Base-by-base conservation (phyloP, 1,140 invertebrate species). In the Amyelois transitella region DNA sequence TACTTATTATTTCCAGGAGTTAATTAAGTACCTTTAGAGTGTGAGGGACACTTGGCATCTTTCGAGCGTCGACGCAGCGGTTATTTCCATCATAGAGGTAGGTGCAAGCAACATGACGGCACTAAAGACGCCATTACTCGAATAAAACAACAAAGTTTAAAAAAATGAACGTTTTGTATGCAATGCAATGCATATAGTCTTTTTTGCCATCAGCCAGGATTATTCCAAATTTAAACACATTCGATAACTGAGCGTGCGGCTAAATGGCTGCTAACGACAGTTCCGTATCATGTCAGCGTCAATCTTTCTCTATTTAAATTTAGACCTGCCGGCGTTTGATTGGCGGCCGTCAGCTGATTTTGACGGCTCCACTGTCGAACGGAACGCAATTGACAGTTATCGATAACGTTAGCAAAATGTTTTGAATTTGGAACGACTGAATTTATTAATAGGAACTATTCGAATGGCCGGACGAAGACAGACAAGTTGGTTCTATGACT, bases 221-320 rank as follows among this genome's bases (percentile, higher is more conserved):
- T 44, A 44, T 44, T 10, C 0, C 7, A 19, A 19, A 20, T 8
- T 19, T 5, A 10, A 48, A 12, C n/a, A 20, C 10, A 48, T 21
- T n/a, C 19, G n/a, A 48, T 48, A 21, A 19, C 7, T 6, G 47
- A 38, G n/a, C 38, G 38, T 32, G 60, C 55, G 62, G 69, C 66
- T 52, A 65, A 70, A 60, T 69, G 55, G 51, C 51, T 66, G n/a
- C n/a, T n/a, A n/a, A n/a, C n/a, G 61, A 75, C 71, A 64, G 66
- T 55, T 63, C 57, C 73, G 58, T 76, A 76, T 79, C 76, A 62
- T 60, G 63, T 77, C 76, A 75, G 58, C 68, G 76, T 79, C 79
- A 75, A 69, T 77, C 66, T 64, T 58, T 62, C 44, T 63, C 45
- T 60, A 59, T 66, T 68, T 64, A 64, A 65, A 76, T 76, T 76